Evolutionary conservation across 2,797 vertebrate species (phyloP).

Genomic region (Sebastes wilsoni): DNA sequence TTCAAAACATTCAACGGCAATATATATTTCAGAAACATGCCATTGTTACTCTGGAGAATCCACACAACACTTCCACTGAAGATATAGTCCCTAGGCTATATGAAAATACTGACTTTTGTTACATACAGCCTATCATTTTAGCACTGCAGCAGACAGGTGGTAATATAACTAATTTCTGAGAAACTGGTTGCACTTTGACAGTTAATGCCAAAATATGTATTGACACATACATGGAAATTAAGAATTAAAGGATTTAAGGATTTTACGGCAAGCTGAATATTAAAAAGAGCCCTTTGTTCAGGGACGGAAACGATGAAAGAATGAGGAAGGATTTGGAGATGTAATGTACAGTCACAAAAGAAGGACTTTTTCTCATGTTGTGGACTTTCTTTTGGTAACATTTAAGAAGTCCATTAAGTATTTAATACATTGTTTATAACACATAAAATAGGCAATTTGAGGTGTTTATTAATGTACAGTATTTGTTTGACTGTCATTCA

Average conservation of each 20-base stretch:
- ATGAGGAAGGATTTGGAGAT: background rate
- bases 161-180: background rate
- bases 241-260: constrained; percentile 44
- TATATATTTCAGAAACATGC: background rate
- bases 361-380: background rate
- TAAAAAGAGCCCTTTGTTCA: constrained; percentile 30
- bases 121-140: too few relatives aligned
- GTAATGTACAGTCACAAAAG: background rate
- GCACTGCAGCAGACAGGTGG: background rate
- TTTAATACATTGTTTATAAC: background rate
- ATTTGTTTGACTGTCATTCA: background rate
- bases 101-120: background rate
- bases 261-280: constrained; percentile 10
- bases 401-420: background rate
- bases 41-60: background rate
- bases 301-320: background rate
- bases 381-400: background rate
- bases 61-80: background rate
- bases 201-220: background rate
- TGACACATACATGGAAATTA: constrained; percentile 2
- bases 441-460: background rate
- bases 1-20: background rate
- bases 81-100: background rate
- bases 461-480: background rate
- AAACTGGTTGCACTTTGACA: background rate